A percentile compares a stretch with the other conserved stretches of the same genome.
Evolutionary conservation across 2,113 vertebrate species (phyloP).

Genomic region (Zootoca vivipara): DNA sequence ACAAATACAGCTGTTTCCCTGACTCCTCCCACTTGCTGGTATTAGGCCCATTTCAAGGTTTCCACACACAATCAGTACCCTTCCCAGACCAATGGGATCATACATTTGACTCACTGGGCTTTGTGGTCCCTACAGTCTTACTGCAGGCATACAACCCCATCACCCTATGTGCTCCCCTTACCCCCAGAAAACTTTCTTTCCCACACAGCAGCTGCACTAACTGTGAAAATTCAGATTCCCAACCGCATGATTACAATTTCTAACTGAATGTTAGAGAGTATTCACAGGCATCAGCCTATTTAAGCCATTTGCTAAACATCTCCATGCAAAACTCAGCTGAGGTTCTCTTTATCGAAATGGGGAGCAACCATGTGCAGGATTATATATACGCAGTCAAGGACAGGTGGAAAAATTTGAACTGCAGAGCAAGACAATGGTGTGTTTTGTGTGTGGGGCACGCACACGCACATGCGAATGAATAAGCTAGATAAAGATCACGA

Average conservation of each 20-base stretch:
- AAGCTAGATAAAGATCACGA: neutral
- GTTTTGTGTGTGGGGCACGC: neutral
- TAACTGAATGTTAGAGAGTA: neutral
- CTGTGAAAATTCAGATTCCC: neutral
- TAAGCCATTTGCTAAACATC: neutral
- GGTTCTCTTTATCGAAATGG: neutral
- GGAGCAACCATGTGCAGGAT: neutral
- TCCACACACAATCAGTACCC: too few species aligned
- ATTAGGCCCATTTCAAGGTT: too few species aligned
- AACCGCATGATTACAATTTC: neutral
- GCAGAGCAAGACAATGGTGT: neutral
- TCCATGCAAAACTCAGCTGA: neutral
- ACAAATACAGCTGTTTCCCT: too few species aligned
- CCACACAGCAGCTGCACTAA: neutral
- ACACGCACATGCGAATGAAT: too few species aligned
- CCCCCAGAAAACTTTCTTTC: neutral
- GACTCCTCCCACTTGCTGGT: too few species aligned
- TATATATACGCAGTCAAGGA: neutral
- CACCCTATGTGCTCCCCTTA: neutral
- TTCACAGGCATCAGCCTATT: neutral
- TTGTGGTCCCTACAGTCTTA: neutral
- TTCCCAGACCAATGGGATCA: too few species aligned
- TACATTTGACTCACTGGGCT: conserved; percentile 12
- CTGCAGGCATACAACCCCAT: neutral
- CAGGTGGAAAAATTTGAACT: neutral